Conservation (phyloP, 2,113 vertebrate species). For the Mirza zaza region DNA sequence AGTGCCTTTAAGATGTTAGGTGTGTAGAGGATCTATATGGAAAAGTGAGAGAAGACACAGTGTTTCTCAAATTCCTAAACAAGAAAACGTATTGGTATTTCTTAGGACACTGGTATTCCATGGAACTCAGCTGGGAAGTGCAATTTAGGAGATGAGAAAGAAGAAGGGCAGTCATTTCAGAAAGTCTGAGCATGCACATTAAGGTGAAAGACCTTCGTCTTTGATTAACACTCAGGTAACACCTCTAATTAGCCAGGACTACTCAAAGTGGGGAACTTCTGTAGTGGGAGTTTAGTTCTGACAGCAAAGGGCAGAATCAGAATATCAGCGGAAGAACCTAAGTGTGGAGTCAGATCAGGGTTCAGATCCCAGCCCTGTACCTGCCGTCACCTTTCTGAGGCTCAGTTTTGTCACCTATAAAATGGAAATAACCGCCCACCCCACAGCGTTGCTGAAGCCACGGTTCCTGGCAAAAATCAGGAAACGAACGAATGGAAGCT, state of each 20-base stretch:
- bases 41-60: background rate
- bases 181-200: background rate
- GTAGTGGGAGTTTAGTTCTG: background rate
- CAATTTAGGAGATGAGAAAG: background rate
- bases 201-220: background rate
- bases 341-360: background rate
- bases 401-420: background rate
- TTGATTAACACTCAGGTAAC: background rate
- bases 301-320: background rate
- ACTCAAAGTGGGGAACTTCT: fast-evolving
- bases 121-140: fast-evolving
- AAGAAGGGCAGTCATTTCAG: background rate
- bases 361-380: background rate
- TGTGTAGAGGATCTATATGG: background rate
- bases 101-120: background rate
- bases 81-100: background rate
- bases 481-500: fast-evolving
- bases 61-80: background rate
- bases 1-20: background rate
- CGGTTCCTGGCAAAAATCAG: fast-evolving
- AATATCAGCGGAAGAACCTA: background rate
- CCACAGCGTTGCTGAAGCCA: too few relatives aligned
- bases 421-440: background rate
- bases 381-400: background rate
- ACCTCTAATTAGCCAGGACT: background rate